Conservation (phyloP, 1,140 invertebrate genomes). For the Trachelipus rathkii region DNA sequence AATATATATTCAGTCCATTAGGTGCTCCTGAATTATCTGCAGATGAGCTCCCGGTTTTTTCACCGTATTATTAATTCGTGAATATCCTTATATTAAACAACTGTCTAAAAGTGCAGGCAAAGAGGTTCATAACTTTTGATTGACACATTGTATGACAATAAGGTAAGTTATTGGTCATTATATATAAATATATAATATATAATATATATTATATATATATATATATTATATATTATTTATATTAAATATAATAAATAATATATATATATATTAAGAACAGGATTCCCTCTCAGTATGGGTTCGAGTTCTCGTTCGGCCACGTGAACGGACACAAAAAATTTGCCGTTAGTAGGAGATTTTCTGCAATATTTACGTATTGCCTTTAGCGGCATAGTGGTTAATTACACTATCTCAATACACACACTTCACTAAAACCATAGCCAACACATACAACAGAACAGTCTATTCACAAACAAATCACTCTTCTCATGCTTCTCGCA, state of each 20-base stretch:
- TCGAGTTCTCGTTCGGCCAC: too few relatives aligned
- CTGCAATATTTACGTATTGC: too few relatives aligned
- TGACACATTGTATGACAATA: slow-evolving; percentile 94
- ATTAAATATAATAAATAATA: neutral
- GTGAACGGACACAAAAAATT: too few relatives aligned
- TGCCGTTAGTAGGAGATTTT: too few relatives aligned
- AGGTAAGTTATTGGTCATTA: slow-evolving; percentile 47
- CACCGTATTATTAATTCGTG: slow-evolving; percentile 88
- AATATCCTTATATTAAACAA: slow-evolving; percentile 82
- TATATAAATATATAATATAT: neutral
- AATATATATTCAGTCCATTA: slow-evolving; percentile 61
- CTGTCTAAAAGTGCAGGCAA: slow-evolving; percentile 73
- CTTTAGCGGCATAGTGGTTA: too few relatives aligned
- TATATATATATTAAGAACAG: too few relatives aligned
- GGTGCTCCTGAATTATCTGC: slow-evolving; percentile 91
- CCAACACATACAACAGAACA: too few relatives aligned
- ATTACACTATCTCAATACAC: too few relatives aligned
- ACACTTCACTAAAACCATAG: too few relatives aligned
- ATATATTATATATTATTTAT: neutral
- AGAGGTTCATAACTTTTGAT: slow-evolving; percentile 95
- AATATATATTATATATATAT: neutral
- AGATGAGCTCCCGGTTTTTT: slow-evolving; percentile 85
- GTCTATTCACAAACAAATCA: too few relatives aligned
- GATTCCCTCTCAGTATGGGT: too few relatives aligned
- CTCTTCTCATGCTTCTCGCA: too few relatives aligned